Conservation (phyloP, 2,888 invertebrate genomes). For the Megamerina dolium region DNA sequence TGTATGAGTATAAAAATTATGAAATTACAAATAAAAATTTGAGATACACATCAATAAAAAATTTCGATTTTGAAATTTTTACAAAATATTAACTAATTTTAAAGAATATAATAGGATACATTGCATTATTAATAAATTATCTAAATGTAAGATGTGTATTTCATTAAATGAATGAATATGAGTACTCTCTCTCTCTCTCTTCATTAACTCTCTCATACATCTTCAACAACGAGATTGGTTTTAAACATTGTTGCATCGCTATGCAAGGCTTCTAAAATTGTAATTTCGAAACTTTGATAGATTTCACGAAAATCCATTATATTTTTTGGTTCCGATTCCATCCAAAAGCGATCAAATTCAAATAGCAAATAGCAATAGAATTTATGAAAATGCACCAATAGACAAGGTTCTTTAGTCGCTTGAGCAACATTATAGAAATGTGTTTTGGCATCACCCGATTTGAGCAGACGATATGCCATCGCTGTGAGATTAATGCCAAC, state of each 20-base stretch:
- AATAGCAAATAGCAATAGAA: constrained; percentile 91
- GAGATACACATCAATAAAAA: no score
- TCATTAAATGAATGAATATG: no score
- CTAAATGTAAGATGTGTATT: no score
- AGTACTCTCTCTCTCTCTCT: no score
- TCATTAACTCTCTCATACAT: constrained; percentile 52
- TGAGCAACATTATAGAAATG: constrained; percentile 76
- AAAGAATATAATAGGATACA: no score
- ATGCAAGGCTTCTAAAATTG: constrained; percentile 61
- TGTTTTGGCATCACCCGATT: constrained; percentile 76
- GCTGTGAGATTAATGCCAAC: constrained; percentile 94
- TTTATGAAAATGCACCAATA: constrained; percentile 76
- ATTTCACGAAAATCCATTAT: constrained; percentile 95
- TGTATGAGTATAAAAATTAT: no score
- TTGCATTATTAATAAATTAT: no score
- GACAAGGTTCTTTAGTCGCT: constrained; percentile 57
- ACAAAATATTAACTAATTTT: no score
- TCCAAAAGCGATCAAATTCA: constrained; percentile 94
- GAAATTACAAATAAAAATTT: no score
- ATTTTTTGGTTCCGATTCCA: constrained; percentile 80
- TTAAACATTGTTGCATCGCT: constrained; percentile 68
- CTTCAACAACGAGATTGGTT: constrained; percentile 73
- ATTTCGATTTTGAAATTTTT: no score
- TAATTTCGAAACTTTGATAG: constrained; percentile 75
- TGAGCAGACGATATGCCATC: constrained; percentile 76